Percentiles rank a stretch among this genome's conserved stretches.
Conservation (phyloP, 1,140 invertebrate species). For the Drosophila varians region DNA sequence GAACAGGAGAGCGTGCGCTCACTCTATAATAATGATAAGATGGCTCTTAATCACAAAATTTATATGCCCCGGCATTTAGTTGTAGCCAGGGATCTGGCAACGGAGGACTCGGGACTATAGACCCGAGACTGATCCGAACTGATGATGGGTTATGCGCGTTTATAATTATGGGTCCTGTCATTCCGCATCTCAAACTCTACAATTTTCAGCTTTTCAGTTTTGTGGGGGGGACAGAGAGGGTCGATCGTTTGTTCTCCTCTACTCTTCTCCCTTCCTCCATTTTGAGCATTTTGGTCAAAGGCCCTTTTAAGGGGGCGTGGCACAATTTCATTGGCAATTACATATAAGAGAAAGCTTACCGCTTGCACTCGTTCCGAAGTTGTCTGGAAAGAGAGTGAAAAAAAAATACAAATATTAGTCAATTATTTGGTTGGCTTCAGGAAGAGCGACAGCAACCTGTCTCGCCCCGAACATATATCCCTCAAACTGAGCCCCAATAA, state of each 20-base stretch:
- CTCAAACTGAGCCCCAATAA: constrained; percentile 56
- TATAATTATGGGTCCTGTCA: constrained; percentile 83
- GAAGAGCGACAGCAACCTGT: constrained; percentile 17
- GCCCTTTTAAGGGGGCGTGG: constrained; percentile 23
- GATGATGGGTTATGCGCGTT: constrained; percentile 83
- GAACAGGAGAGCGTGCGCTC: constrained; percentile 66
- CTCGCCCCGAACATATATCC: constrained; percentile 44
- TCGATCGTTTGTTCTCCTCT: not conserved
- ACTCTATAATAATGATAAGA: constrained; percentile 84
- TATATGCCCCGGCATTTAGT: constrained; percentile 79
- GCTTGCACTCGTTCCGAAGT: constrained; percentile 83
- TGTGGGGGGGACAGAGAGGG: constrained; percentile 9
- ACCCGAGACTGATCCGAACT: constrained; percentile 31
- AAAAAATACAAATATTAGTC: constrained; percentile 45
- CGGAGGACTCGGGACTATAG: constrained; percentile 1
- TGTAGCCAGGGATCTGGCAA: constrained; percentile 38
- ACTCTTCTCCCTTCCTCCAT: constrained; percentile 20
- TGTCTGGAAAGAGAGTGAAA: constrained; percentile 70
- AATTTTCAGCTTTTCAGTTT: constrained; percentile 73
- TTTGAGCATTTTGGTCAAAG: constrained; percentile 55
- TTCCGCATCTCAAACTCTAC: constrained; percentile 72
- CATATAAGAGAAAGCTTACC: constrained; percentile 65
- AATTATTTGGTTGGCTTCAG: constrained; percentile 14
- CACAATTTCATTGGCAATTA: constrained; percentile 12
- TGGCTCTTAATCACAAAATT: constrained; percentile 84